phyloP scores from a whole-genome alignment of 2,797 vertebrate species.

The Enteromius radiatus region DNA sequence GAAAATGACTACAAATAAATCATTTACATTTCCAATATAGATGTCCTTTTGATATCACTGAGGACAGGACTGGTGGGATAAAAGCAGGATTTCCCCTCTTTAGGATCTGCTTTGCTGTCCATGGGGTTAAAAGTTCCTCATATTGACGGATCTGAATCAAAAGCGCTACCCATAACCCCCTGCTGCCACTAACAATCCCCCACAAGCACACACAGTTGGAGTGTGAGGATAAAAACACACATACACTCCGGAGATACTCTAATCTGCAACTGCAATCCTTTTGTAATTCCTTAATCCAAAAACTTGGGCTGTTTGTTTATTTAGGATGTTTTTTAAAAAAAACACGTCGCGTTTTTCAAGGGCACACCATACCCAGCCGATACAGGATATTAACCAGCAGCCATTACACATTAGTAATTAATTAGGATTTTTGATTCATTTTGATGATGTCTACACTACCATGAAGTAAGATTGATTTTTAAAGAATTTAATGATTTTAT shows the following conservation, averaged over 20 bases:
- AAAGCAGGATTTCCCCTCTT: conserved; percentile 11
- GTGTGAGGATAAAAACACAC: conserved; percentile 11
- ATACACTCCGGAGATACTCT: neutral
- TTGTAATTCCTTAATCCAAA: conserved; percentile 18
- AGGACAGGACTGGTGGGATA: neutral
- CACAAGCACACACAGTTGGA: conserved; percentile 31
- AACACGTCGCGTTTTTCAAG: neutral
- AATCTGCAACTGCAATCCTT: conserved; percentile 19
- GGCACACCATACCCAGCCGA: neutral
- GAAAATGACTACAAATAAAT: neutral
- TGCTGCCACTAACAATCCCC: conserved; percentile 21
- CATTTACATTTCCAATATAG: conserved; percentile 8
- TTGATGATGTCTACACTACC: neutral
- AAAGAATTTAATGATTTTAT: neutral
- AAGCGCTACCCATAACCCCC: conserved; percentile 46
- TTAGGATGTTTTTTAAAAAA: neutral
- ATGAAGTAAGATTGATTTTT: neutral
- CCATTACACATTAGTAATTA: neutral
- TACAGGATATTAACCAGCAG: neutral
- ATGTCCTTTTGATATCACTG: conserved; percentile 20
- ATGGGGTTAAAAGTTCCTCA: conserved; percentile 43
- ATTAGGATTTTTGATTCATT: neutral
- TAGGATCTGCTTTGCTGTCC: conserved; percentile 30
- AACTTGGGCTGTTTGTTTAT: conserved; percentile 14
- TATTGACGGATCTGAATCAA: conserved; percentile 44